phyloP scores from a whole-genome alignment of 2,113 vertebrate species.

The Agelaius tricolor region DNA sequence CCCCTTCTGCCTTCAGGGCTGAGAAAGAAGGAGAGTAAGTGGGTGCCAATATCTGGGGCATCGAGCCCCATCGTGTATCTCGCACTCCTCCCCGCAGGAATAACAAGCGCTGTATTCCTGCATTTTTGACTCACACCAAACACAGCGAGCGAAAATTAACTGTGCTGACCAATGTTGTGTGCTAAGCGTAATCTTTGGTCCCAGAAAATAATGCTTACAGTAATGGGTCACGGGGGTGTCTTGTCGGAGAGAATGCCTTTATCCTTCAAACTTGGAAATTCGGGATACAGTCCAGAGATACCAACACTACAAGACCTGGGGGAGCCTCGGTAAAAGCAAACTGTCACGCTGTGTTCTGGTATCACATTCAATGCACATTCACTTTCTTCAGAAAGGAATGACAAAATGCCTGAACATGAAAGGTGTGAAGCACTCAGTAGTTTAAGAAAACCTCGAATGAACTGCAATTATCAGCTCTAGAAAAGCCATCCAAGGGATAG shows the following conservation, averaged over 20 bases:
- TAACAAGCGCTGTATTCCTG: rapidly evolving
- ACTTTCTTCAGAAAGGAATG: neutral
- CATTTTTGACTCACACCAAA: neutral
- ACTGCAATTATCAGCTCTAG: neutral
- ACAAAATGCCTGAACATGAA: neutral
- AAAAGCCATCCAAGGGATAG: neutral
- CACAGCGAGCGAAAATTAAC: neutral
- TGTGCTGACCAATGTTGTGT: neutral
- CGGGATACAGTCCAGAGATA: neutral
- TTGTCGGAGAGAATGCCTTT: neutral
- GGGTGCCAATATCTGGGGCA: neutral
- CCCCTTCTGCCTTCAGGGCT: neutral
- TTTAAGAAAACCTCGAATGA: neutral
- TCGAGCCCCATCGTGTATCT: neutral
- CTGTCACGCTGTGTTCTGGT: neutral
- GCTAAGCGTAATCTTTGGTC: neutral
- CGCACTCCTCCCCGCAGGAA: too few relatives aligned
- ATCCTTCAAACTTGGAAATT: neutral
- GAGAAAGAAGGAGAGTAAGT: too few relatives aligned
- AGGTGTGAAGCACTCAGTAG: neutral
- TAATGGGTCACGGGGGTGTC: neutral
- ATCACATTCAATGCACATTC: neutral
- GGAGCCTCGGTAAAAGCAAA: neutral
- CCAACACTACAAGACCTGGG: too few relatives aligned
- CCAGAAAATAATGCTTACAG: neutral